Evolutionary conservation across 2,113 vertebrate genomes (phyloP).

Genomic region (Hystrix cristata): DNA sequence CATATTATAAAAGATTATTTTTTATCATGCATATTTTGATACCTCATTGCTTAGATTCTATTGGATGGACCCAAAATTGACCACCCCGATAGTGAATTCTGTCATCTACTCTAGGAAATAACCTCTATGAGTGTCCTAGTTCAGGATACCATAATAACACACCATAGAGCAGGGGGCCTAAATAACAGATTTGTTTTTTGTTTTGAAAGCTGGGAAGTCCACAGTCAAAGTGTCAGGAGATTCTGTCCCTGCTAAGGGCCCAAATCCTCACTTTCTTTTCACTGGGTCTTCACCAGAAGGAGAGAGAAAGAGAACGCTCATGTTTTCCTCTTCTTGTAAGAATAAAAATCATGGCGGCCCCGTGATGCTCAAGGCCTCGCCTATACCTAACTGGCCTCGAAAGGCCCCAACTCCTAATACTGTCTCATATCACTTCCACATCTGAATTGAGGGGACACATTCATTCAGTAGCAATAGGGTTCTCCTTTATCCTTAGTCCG

Average conservation of each 20-base stretch:
- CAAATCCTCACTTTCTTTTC: neutral
- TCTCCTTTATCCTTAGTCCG: neutral
- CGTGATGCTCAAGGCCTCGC: neutral
- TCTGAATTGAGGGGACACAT: neutral
- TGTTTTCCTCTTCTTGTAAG: neutral
- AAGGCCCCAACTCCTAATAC: neutral
- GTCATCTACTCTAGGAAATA: neutral
- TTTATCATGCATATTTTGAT: neutral
- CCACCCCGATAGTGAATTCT: neutral
- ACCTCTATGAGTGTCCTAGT: neutral
- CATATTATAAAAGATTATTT: neutral
- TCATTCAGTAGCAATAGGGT: neutral
- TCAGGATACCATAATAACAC: neutral
- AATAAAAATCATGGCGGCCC: neutral
- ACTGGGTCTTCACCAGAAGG: neutral
- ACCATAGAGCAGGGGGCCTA: neutral
- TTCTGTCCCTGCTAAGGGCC: neutral
- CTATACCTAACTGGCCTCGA: neutral
- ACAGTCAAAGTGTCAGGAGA: neutral
- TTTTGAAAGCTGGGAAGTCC: neutral
- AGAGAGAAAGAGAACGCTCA: neutral
- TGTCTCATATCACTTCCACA: neutral
- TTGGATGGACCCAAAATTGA: neutral
- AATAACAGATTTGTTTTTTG: neutral
- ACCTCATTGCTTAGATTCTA: neutral